Evolutionary conservation across 1,140 invertebrate species (phyloP).

Genomic region (Bombus cullumanus): DNA sequence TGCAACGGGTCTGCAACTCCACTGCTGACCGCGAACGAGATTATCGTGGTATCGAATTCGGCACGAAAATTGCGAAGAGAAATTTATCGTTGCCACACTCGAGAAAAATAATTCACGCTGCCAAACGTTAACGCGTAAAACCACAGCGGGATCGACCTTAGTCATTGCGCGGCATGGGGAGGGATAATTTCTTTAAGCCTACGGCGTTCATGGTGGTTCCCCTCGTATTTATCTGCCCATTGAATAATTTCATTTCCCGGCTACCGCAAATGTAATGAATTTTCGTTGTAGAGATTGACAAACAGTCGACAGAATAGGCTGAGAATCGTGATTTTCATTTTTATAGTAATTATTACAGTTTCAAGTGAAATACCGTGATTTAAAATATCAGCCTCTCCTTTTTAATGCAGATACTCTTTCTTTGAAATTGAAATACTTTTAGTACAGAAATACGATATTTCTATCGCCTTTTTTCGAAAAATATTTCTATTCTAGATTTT

Average conservation of each 20-base stretch:
- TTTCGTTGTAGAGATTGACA: neutral
- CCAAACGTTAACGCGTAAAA: constrained; percentile 40
- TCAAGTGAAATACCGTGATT: neutral
- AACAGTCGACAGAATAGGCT: too few relatives aligned
- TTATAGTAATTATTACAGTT: neutral
- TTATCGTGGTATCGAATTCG: constrained; percentile 62
- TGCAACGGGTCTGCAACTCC: constrained; percentile 12
- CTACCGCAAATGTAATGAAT: constrained; percentile 24
- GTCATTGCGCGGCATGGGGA: neutral
- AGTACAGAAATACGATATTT: too few relatives aligned
- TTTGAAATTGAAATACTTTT: neutral
- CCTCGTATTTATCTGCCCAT: neutral
- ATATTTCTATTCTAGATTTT: neutral
- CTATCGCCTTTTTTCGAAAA: too few relatives aligned
- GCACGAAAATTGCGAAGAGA: constrained; percentile 40
- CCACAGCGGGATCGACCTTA: constrained; percentile 23
- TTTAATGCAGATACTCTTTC: neutral
- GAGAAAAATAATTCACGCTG: constrained; percentile 36
- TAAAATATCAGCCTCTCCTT: neutral
- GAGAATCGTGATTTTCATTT: neutral
- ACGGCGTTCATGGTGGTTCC: neutral
- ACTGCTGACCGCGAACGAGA: constrained; percentile 45
- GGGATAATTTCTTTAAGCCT: constrained; percentile 28
- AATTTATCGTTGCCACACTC: constrained; percentile 40
- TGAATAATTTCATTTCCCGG: neutral